Conservation (phyloP, 2,888 invertebrate genomes). For the Parnassius glacialis region DNA sequence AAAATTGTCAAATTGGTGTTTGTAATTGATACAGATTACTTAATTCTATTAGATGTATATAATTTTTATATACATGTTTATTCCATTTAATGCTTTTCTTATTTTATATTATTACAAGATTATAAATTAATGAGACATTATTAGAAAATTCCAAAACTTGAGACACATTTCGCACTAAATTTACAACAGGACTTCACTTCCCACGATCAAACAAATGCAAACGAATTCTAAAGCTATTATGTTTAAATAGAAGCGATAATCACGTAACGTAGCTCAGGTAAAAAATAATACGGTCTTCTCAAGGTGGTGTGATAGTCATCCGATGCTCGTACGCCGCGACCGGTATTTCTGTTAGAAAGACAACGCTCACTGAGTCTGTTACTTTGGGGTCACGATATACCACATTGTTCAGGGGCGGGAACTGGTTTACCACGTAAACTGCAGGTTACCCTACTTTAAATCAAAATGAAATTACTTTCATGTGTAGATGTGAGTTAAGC, state of each 20-base stretch:
- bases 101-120: too few relatives aligned
- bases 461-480: conserved; percentile 34
- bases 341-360: conserved; percentile 36
- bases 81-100: too few relatives aligned
- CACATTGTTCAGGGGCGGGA: conserved; percentile 34
- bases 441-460: conserved; percentile 30
- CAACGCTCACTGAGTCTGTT: conserved; percentile 24
- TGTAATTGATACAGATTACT: too few relatives aligned
- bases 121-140: too few relatives aligned
- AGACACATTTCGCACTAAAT: neutral
- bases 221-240: conserved; percentile 8
- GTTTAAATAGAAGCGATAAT: conserved; percentile 2
- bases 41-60: too few relatives aligned
- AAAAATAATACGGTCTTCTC: conserved; percentile 34
- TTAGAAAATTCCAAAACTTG: too few relatives aligned
- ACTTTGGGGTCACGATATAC: conserved; percentile 33
- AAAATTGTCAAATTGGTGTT: too few relatives aligned
- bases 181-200: neutral
- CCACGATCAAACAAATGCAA: neutral
- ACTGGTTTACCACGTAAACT: conserved; percentile 32
- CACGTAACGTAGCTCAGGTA: conserved; percentile 22
- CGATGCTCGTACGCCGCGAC: conserved; percentile 42
- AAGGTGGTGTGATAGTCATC: conserved; percentile 62
- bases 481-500: conserved; percentile 9
- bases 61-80: too few relatives aligned